Conservation (phyloP, 2,888 invertebrate genomes). For the Drosophila kanekoi region DNA sequence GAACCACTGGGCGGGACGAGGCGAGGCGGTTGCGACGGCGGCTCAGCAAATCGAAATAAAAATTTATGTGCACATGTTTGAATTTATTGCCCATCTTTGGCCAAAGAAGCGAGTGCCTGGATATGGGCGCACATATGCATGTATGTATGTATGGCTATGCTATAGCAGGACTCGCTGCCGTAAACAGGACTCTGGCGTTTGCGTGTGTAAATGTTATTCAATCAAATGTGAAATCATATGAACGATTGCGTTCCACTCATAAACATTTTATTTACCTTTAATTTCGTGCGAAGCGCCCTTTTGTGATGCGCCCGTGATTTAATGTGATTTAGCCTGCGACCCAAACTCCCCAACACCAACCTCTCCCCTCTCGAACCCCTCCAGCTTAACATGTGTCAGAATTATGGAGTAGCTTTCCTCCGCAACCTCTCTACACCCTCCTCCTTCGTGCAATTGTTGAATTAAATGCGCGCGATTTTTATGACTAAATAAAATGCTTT, state of each 20-base stretch:
- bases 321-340: slow-evolving; percentile 46
- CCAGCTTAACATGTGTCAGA: slow-evolving; percentile 46
- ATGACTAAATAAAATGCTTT: slow-evolving; percentile 73
- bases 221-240: slow-evolving; percentile 79
- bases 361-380: neutral
- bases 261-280: slow-evolving; percentile 81
- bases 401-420: slow-evolving; percentile 21
- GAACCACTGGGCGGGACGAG: slow-evolving; percentile 25
- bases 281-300: slow-evolving; percentile 76
- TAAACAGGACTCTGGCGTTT: slow-evolving; percentile 33
- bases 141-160: slow-evolving; percentile 8
- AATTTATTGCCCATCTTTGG: slow-evolving; percentile 71
- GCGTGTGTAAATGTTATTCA: slow-evolving; percentile 81
- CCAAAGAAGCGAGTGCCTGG: slow-evolving; percentile 7
- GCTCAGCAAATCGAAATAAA: slow-evolving; percentile 77
- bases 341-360: neutral
- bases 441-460: slow-evolving; percentile 43
- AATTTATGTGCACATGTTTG: slow-evolving; percentile 81
- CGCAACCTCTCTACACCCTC: neutral
- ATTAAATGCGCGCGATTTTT: slow-evolving; percentile 69
- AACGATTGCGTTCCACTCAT: slow-evolving; percentile 75
- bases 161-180: slow-evolving; percentile 5
- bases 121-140: neutral
- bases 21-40: slow-evolving; percentile 15
- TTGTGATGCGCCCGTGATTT: slow-evolving; percentile 68